A percentile compares a stretch with the other conserved stretches of the same genome.
phyloP scores from a whole-genome alignment of 1,140 invertebrate species.

The Hormaphis cornu region DNA sequence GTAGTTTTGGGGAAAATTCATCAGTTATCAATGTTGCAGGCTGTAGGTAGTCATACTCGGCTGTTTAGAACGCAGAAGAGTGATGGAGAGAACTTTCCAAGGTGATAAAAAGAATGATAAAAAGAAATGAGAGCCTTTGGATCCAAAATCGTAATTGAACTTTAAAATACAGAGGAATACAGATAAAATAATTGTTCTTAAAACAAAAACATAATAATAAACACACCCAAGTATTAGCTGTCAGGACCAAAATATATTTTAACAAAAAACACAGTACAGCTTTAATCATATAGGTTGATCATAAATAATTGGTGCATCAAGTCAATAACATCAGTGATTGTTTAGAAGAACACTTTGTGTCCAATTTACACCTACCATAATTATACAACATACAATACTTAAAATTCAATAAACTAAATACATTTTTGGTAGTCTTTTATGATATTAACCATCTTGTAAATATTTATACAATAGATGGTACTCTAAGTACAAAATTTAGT shows the following conservation, averaged over 20 bases:
- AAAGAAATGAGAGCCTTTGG: too few species aligned
- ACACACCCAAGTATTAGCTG: background rate
- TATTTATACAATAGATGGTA: background rate
- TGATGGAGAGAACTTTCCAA: too few species aligned
- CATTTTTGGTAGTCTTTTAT: constrained; percentile 3
- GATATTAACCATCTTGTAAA: background rate
- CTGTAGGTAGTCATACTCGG: too few species aligned
- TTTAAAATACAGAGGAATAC: too few species aligned
- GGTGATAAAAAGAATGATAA: too few species aligned
- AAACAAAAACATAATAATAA: too few species aligned
- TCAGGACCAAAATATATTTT: constrained; percentile 4
- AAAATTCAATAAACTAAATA: constrained; percentile 1
- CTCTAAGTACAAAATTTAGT: background rate
- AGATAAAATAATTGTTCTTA: too few species aligned
- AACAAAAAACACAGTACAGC: constrained; percentile 5
- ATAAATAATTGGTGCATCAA: constrained; percentile 18
- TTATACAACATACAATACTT: constrained; percentile 11
- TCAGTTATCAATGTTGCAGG: too few species aligned
- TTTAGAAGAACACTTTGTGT: background rate
- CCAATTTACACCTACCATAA: background rate
- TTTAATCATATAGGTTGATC: constrained; percentile 3
- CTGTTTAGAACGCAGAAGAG: too few species aligned
- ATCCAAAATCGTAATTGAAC: too few species aligned
- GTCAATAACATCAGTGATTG: constrained; percentile 15
- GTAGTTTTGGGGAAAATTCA: too few species aligned